Evolutionary conservation across 2,113 vertebrate genomes (phyloP).

Genomic region (Trogon melanurus): DNA sequence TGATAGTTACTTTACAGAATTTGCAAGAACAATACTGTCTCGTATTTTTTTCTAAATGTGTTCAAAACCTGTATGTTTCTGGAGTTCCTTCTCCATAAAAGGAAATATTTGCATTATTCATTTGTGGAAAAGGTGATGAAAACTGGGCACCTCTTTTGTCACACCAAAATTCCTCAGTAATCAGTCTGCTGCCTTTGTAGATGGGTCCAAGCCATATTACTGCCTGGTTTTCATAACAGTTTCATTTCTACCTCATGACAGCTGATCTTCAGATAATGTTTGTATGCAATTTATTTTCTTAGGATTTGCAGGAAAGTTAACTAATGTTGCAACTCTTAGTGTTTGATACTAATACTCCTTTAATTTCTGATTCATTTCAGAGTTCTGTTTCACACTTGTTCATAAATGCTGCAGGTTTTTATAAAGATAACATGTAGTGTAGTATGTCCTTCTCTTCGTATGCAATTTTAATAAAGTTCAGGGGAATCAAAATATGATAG

Average conservation of each 20-base stretch:
- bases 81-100: neutral
- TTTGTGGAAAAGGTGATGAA: neutral
- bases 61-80: neutral
- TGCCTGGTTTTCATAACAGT: neutral
- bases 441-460: neutral
- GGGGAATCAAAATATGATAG: neutral
- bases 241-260: neutral
- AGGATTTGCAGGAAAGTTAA: neutral
- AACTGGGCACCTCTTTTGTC: neutral
- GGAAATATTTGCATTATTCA: neutral
- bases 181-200: neutral
- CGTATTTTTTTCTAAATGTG: neutral
- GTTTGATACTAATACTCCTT: neutral
- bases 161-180: neutral
- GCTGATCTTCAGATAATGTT: neutral
- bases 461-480: neutral
- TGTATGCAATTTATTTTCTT: neutral
- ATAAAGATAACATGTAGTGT: neutral
- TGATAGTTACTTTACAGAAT: neutral
- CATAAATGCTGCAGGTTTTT: neutral
- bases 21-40: neutral
- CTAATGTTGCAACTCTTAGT: neutral
- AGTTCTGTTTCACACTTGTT: neutral
- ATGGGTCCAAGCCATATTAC: neutral
- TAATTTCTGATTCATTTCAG: neutral